These are phyloP conservation scores for Leptobrachium leishanense DNA, from an alignment of 2,113 vertebrate species.

Conservation along the genomic window DNA sequence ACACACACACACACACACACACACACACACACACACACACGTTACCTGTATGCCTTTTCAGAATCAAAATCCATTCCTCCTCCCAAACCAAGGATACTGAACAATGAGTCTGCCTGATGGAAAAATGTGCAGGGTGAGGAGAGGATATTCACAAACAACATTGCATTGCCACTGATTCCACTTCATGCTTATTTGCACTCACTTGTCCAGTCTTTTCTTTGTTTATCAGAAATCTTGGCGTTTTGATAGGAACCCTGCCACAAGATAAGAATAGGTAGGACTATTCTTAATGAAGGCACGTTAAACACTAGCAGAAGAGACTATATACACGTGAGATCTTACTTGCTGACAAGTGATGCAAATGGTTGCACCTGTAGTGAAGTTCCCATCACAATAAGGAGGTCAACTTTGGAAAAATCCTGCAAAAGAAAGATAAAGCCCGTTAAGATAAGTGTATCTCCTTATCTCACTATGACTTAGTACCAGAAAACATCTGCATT, in stretches of 20 bases:
- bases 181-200: slow-evolving; percentile 11
- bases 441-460: not conserved
- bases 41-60: slow-evolving; percentile 87
- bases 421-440: slow-evolving; percentile 46
- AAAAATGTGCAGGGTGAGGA: not conserved
- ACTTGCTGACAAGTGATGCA: slow-evolving; percentile 85
- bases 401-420: slow-evolving; percentile 85
- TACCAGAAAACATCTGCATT: too few relatives aligned
- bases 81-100: slow-evolving; percentile 81
- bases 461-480: too few relatives aligned
- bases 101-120: slow-evolving; percentile 73
- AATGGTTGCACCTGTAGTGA: slow-evolving; percentile 92
- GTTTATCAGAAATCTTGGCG: slow-evolving; percentile 87
- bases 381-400: slow-evolving; percentile 91
- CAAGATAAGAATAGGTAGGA: not conserved
- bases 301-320: not conserved
- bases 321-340: slow-evolving; percentile 11
- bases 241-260: slow-evolving; percentile 76
- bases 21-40: too few relatives aligned
- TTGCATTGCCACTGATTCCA: not conserved
- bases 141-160: not conserved
- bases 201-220: slow-evolving; percentile 89
- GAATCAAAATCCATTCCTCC: slow-evolving; percentile 91
- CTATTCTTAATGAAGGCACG: not conserved
- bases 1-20: too few relatives aligned